phyloP scores from a whole-genome alignment of 2,888 invertebrate species.

The Philhelius pedissequus region DNA sequence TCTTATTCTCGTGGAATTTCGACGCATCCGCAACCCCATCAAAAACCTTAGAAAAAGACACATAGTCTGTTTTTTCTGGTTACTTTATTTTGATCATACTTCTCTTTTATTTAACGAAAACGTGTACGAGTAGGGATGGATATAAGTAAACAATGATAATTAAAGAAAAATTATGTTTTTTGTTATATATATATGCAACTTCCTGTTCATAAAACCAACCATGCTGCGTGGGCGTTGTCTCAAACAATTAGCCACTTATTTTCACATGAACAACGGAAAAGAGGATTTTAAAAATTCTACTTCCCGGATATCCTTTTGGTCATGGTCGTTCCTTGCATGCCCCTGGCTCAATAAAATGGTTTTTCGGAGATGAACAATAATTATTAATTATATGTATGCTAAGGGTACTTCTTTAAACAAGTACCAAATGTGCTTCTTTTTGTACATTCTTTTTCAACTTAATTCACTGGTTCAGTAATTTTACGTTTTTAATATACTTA shows the following conservation, averaged over 20 bases:
- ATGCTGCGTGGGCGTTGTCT: background rate
- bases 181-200: background rate
- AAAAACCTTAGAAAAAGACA: too few species aligned
- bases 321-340: background rate
- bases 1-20: too few species aligned
- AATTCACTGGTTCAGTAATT: slow-evolving; percentile 38
- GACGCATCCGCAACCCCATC: too few species aligned
- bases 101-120: too few species aligned
- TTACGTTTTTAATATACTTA: slow-evolving; percentile 17
- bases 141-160: too few species aligned
- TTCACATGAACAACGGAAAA: slow-evolving; percentile 21
- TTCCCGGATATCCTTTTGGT: slow-evolving; percentile 29
- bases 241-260: background rate
- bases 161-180: too few species aligned
- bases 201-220: background rate
- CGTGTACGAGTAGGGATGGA: too few species aligned
- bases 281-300: slow-evolving; percentile 31
- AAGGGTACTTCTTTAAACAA: background rate
- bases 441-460: slow-evolving; percentile 1
- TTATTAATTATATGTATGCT: background rate
- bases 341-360: background rate
- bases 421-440: background rate
- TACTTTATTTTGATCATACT: too few species aligned
- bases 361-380: background rate
- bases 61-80: too few species aligned